Evolutionary conservation across 2,113 vertebrate species (phyloP), one percentile per base, ranked within the genome.

Genomic region (Misgurnus mizolepis): DNA sequence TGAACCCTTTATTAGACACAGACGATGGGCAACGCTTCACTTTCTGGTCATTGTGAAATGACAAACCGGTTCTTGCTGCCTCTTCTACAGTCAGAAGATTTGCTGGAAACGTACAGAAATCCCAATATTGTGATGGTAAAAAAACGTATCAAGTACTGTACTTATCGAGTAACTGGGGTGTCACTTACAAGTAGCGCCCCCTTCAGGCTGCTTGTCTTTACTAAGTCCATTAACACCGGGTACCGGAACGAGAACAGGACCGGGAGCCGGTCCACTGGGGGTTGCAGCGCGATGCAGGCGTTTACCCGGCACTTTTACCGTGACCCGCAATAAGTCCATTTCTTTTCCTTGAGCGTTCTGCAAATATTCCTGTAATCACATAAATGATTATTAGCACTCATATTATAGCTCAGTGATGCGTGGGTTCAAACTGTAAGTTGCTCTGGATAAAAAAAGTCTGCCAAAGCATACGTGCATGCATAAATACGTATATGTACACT

Each of bases 231-330:
- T 98, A 80, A 96, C 93, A 83, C 95, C 95, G 39, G 75, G 6
- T 17, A 40, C 93, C 55, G 95, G 90, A 0, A 50, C 82, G 0
- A 85, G 86, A 0, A 88, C 83, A 56, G 84, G 89, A 84, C 93
- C 94, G 80, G 91, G 90, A 0, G 94, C 94, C 73, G 95, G 93
- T 0, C 91, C 94, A 2, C 93, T 93, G 6, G 96, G 93, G 0
- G 95, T 95, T 14, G 95, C 95, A 34, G 97, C 97, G 7, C 96
- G 92, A 0, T 96, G 97, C 0, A 97, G 96, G 34, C 96, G 93
- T 89, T 98, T 98, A 22, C 97, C 97, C 0, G 97, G 97, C 72
- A 99, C 96, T 84, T 99, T 99, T 14, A 99, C 97, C 0, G 97
- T 99, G 78, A 98, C 98, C 0, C 96, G 94, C 15, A 97, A 91